Evolutionary conservation across 92 coral and sea anemone species (phyloP), one percentile per base, ranked within the genome.

Genomic region (Epizoanthus fatuus): DNA sequence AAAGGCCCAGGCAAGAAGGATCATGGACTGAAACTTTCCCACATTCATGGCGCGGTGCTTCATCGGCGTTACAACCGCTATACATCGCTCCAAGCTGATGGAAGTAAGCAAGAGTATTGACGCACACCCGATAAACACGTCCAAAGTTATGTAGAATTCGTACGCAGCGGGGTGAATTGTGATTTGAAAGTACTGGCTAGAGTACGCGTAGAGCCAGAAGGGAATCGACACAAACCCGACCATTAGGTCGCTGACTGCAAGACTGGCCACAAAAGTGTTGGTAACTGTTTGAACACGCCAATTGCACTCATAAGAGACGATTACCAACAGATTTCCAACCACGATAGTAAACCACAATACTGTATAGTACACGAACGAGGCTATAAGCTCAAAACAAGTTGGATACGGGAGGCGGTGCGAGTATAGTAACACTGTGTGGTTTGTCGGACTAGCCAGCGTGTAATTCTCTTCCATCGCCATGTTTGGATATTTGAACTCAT

Each of bases 121-220:
- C 14, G 99, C 99, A 6, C 95, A 87, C 7, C 98, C 99, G 32
- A 90, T 94, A 79, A 96, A 95, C 57, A 95, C 87, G 74, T 96
- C 99, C 55, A 93, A 83, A 7, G 99, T 88, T n/a, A 96, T 90
- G 77, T 93, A 96, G 37, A 93, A 84, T 15, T 88, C 84, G 62
- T 93, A 93, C 4, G 68, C 86, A 40, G 89, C 74, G 1, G 92
- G 86, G 45, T 91, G 91, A 12, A 87, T 78, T 9, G 45, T 66
- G 25, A 39, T 16, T 3, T 72, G 16, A 20, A 70, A 88, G 71
- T 82, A 83, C 69, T 87, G 80, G 84, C 92, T 81, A 49, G 91
- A 80, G 38, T 87, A 91, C 11, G 87, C 79, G 79, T 96, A 94
- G 7, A 89, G 72, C 99, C 99, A 96, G 6, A 85, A 65, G 3